Evolutionary conservation across 1,140 invertebrate species (phyloP).

Genomic region (Drosophila ercepeae): DNA sequence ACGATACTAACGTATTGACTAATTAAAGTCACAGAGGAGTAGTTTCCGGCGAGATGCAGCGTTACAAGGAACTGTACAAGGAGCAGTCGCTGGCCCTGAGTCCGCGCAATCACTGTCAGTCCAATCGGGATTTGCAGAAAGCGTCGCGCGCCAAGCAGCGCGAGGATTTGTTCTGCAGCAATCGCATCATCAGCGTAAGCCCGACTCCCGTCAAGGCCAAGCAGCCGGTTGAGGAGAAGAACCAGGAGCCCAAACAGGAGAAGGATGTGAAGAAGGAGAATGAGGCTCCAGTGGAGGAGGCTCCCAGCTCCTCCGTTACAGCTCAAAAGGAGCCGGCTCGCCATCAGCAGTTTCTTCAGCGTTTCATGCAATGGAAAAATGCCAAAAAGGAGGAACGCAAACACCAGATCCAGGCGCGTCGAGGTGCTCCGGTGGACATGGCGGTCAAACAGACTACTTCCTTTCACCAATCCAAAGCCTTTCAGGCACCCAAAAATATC

Average conservation of each 20-base stretch:
- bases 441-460: background rate
- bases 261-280: background rate
- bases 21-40: background rate
- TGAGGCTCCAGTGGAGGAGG: background rate
- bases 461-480: constrained; percentile 5
- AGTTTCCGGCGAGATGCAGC: constrained; percentile 20
- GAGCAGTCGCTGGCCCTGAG: constrained; percentile 36
- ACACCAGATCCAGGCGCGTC: background rate
- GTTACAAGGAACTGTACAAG: constrained; percentile 42
- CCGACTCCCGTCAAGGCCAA: constrained; percentile 27
- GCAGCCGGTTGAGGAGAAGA: constrained; percentile 4
- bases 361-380: constrained; percentile 42
- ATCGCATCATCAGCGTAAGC: constrained; percentile 46
- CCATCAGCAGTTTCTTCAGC: constrained; percentile 31
- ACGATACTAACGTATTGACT: background rate
- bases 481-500: constrained; percentile 1
- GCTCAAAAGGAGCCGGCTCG: background rate
- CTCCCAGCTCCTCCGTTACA: background rate
- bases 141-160: constrained; percentile 46
- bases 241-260: background rate
- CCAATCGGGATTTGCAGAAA: constrained; percentile 39
- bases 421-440: background rate
- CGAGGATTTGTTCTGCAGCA: constrained; percentile 47
- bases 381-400: constrained; percentile 11
- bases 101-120: constrained; percentile 32